Evolutionary conservation across 2,888 invertebrate genomes (phyloP).

Genomic region (Ischnura elegans): DNA sequence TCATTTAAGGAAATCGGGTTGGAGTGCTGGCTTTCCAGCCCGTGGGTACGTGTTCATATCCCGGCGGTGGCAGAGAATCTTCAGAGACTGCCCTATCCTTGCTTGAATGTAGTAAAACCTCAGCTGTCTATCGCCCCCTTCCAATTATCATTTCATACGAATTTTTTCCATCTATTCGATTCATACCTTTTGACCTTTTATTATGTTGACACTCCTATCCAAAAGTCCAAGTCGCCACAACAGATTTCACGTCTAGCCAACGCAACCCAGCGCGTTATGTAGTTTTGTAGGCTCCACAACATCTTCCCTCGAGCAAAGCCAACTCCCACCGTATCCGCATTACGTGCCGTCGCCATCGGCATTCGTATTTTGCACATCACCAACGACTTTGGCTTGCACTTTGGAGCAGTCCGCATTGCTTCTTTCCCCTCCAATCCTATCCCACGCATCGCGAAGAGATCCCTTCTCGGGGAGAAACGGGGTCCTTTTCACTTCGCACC

Average conservation of each 20-base stretch:
- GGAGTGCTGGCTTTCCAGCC: too few relatives aligned
- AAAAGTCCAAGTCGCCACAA: background rate
- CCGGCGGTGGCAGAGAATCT: too few relatives aligned
- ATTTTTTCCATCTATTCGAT: too few relatives aligned
- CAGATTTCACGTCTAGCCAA: background rate
- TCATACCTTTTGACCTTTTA: too few relatives aligned
- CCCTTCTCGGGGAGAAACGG: background rate
- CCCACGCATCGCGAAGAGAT: background rate
- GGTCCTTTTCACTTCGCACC: slow-evolving; percentile 8
- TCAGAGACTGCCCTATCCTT: too few relatives aligned
- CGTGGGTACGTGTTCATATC: too few relatives aligned
- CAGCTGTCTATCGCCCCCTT: too few relatives aligned
- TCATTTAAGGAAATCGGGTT: too few relatives aligned
- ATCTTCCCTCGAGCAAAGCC: background rate
- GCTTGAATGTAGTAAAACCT: too few relatives aligned
- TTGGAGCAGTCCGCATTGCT: background rate
- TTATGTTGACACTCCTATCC: too few relatives aligned
- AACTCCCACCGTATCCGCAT: background rate
- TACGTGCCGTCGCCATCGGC: background rate
- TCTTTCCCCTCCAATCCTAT: background rate
- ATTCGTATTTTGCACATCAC: background rate
- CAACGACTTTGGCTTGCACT: background rate
- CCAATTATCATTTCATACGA: too few relatives aligned
- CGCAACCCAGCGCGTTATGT: background rate
- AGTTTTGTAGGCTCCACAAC: slow-evolving; percentile 6